Base-by-base conservation (phyloP, 1,140 invertebrate genomes). In the Harpegnathos saltator region DNA sequence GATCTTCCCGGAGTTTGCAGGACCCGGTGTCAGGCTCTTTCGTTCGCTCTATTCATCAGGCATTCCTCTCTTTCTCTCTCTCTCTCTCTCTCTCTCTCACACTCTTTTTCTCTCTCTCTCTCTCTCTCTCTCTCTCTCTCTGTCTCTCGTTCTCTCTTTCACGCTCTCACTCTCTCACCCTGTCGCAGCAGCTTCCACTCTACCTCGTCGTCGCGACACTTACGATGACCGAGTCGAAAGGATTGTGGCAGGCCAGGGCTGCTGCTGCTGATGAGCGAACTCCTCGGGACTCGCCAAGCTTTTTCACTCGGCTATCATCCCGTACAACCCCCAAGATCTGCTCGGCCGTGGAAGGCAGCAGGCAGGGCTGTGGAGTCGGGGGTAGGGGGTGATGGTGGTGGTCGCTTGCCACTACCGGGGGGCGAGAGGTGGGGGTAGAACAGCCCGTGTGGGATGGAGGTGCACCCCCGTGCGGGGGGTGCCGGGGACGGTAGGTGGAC, bases 171-270 rank as follows among this genome's bases (percentile, higher is more conserved):
- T 26, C 50, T 44, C 54, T 82, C 54, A 26, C n/a, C 15, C 56
- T n/a, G n/a, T 81, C 54, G 33, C 44, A 86, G 38, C 22, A 86
- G 54, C 61, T 71, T 80, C 44, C 59, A 50, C 69, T 62, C 68
- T 82, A 73, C 5, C 61, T 58, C 33, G 44, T 65, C 24, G 19
- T 62, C 65, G 65, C 85, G 85, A 89, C 83, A 94, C 94, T 94
- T 93, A 94, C 94, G 93, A 94, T 94, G 91, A 94, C 94, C 90
- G 93, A 93, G 89, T 94, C 92, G 91, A 94, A 94, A 90, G 92
- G 93, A 93, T 94, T 93, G 91, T 93, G 93, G 91, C 92, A 94
- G 94, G 93, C 93, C 94, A 94, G 94, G 92, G 89, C 92, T 93
- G 93, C 92, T 90, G 91, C 82, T 91, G 85, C 83, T 88, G 90